A percentile compares a stretch with the other conserved stretches of the same genome.
Evolutionary conservation across 1,140 invertebrate species (phyloP).

Genomic region (Eubasilissa regina): DNA sequence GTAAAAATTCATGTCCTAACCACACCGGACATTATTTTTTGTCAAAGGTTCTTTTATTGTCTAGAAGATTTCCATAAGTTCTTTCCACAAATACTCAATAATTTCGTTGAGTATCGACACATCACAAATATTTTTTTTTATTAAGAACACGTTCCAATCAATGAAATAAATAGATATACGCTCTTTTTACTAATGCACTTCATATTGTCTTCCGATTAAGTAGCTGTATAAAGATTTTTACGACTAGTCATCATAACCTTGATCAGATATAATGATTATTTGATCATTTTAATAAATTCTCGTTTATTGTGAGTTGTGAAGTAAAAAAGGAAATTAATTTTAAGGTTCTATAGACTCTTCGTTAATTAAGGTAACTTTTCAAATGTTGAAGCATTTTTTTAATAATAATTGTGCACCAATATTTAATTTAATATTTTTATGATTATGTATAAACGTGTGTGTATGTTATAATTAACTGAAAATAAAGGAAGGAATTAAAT

Average conservation of each 20-base stretch:
- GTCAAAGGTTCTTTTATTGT: conserved; percentile 4
- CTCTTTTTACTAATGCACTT: conserved; percentile 27
- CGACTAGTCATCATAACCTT: conserved; percentile 4
- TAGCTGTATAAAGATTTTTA: conserved; percentile 5
- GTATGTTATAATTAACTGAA: too few relatives aligned
- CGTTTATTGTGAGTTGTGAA: conserved; percentile 24
- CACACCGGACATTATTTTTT: too few relatives aligned
- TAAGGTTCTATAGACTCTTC: neutral
- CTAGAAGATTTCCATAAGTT: conserved; percentile 9
- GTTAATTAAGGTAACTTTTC: neutral
- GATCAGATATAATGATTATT: neutral
- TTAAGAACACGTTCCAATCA: neutral
- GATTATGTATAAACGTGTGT: too few relatives aligned
- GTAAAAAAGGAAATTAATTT: conserved; percentile 1
- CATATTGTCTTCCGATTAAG: neutral
- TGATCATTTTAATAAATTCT: conserved; percentile 30
- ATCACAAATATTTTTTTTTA: neutral
- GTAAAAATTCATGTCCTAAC: too few relatives aligned
- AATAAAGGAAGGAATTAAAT: too few relatives aligned
- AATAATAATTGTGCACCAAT: too few relatives aligned
- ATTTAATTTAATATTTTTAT: too few relatives aligned
- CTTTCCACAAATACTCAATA: neutral
- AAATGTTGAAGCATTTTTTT: too few relatives aligned
- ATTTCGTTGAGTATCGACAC: conserved; percentile 6
- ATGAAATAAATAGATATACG: neutral